phyloP scores from a whole-genome alignment of 2,797 vertebrate genomes.

The Mergus octosetaceus region DNA sequence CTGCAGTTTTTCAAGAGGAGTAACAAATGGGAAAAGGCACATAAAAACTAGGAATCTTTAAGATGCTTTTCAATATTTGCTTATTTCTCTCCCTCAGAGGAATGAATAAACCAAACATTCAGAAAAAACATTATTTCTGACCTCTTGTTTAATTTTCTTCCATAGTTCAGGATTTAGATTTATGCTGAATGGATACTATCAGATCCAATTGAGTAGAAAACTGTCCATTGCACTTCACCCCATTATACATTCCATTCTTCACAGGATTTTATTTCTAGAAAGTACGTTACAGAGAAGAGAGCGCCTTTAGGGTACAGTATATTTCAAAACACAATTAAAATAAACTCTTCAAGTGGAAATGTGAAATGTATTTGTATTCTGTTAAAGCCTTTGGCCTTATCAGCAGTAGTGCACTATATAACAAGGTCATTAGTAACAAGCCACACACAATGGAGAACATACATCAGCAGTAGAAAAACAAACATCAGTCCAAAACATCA shows the following conservation, averaged over 20 bases:
- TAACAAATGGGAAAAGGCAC: background rate
- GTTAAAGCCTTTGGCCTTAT: conserved; percentile 73
- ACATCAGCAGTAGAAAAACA: conserved; percentile 75
- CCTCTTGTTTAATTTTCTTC: background rate
- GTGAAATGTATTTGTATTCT: conserved; percentile 72
- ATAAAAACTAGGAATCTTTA: background rate
- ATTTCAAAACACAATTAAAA: conserved; percentile 79
- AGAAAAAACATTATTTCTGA: background rate
- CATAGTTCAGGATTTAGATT: background rate
- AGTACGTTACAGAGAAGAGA: conserved; percentile 39
- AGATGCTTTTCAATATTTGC: background rate
- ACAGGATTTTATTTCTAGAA: conserved; percentile 57
- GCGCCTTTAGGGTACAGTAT: conserved; percentile 49
- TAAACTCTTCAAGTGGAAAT: conserved; percentile 76
- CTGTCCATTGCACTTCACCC: conserved; percentile 25
- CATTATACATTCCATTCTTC: conserved; percentile 38
- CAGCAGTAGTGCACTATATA: conserved; percentile 57
- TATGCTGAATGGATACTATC: background rate
- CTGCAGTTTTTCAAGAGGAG: background rate
- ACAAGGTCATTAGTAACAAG: conserved; percentile 78
- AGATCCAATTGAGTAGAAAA: background rate
- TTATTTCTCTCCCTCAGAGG: background rate
- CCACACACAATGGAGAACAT: conserved; percentile 68
- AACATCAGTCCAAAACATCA: conserved; percentile 76
- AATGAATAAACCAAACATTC: background rate